Base-by-base conservation (phyloP, 2,797 vertebrate species). In the Parauchenoglanis punctatus region DNA sequence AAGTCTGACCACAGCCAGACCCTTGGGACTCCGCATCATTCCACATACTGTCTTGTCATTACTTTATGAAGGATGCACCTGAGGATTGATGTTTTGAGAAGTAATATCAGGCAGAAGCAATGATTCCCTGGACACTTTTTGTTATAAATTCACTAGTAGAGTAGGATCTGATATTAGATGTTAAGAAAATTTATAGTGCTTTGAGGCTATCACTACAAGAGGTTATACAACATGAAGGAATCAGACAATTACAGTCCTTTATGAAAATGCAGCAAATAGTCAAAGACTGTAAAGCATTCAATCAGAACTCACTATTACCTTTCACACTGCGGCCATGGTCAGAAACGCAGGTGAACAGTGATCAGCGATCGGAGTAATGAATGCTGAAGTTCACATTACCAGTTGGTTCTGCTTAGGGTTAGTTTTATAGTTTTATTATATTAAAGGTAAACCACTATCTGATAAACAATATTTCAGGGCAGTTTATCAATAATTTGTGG, bases 241-340 rank as follows among this genome's bases (percentile, higher is more conserved):
- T 54, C 52, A 46, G 20, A 72, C 58, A 70, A 67, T 63, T 7
- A 73, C 82, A 70, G 70, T 84, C 75, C 58, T 85, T 78, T 93
- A 82, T 82, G 94, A 96, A 95, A 96, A 96, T 95, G 95, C 93
- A 95, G 92, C 93, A 96, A 96, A 94, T 95, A 95, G 93, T 87
- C 91, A 91, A 73, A 93, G 95, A 95, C 95, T 93, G 93, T 94
- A 88, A 94, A 93, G 93, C 92, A 93, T 91, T 92, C 93, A 91
- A 67, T 90, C 40, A 89, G 75, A 91, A 92, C 70, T 89, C 87
- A 91, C 85, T 78, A 89, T 98, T 97, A 97, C 97, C 97, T 97
- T 96, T 96, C 87, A 95, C 91, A 96, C 92, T 95, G 91, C 95
- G 96, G 94, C 96, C 96, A 96, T 96, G 97, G 95, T 97, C 97